Evolutionary conservation across 2,113 vertebrate species (phyloP).

Genomic region (Albula goreensis): DNA sequence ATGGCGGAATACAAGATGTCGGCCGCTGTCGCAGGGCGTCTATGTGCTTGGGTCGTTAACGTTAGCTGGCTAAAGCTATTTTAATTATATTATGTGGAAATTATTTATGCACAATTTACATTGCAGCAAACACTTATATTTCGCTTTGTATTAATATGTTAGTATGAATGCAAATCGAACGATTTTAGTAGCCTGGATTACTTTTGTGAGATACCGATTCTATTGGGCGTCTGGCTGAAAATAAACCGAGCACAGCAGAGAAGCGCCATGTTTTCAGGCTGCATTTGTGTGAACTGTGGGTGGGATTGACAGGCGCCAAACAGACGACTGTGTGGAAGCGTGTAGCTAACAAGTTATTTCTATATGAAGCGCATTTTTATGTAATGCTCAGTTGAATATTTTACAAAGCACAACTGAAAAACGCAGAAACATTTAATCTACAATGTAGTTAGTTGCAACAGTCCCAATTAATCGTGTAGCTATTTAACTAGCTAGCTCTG

Average conservation of each 20-base stretch:
- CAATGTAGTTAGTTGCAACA: too few relatives aligned
- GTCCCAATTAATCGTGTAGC: not conserved
- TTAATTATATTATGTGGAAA: not conserved
- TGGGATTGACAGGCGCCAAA: constrained; percentile 25
- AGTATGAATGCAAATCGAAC: not conserved
- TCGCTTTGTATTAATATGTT: not conserved
- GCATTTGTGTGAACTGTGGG: not conserved
- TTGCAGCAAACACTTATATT: not conserved
- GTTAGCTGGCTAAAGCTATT: constrained; percentile 29
- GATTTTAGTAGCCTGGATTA: not conserved
- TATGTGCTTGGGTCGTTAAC: constrained; percentile 49
- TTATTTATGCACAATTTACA: too few relatives aligned
- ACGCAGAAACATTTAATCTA: too few relatives aligned
- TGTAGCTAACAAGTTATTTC: not conserved
- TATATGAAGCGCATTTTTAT: not conserved
- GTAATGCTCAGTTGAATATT: not conserved
- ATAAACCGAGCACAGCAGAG: not conserved
- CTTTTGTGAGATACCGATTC: not conserved
- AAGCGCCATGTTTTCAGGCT: constrained; percentile 23
- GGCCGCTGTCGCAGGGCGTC: constrained; percentile 32
- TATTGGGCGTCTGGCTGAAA: constrained; percentile 2
- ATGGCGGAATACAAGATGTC: constrained; percentile 67
- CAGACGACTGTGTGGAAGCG: constrained; percentile 11
- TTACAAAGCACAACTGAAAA: not conserved
- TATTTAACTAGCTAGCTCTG: not conserved